These are phyloP conservation scores for Catagonus wagneri DNA, from an alignment of 2,113 vertebrate genomes.

Conservation along the genomic window DNA sequence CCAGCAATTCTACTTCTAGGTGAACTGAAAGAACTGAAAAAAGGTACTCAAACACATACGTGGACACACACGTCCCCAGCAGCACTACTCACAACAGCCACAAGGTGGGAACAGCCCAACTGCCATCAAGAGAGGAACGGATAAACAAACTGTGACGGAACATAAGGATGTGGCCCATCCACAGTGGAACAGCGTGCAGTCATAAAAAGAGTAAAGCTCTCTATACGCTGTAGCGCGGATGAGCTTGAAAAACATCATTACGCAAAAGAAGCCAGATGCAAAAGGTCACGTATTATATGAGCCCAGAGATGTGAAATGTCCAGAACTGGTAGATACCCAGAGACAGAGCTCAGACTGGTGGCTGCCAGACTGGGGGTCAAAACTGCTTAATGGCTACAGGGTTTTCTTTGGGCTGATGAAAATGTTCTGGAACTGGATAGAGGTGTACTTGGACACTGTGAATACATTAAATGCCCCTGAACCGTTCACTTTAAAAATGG, in stretches of 20 bases:
- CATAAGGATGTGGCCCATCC: too few relatives aligned
- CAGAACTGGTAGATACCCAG: not conserved
- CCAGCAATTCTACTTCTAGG: not conserved
- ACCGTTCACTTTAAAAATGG: slow-evolving; percentile 27
- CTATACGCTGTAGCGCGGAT: not conserved
- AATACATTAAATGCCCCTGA: not conserved
- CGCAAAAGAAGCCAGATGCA: not conserved
- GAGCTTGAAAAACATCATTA: not conserved
- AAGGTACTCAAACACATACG: not conserved
- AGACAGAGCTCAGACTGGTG: not conserved
- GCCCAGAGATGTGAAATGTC: not conserved
- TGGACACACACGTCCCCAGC: not conserved
- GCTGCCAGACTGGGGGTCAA: too few relatives aligned
- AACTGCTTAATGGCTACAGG: not conserved
- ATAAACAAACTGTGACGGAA: not conserved
- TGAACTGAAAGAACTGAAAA: not conserved
- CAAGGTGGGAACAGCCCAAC: not conserved
- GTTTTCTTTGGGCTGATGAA: not conserved
- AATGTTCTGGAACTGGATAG: not conserved
- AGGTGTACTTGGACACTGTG: not conserved
- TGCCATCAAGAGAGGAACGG: not conserved
- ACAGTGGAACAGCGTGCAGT: not conserved
- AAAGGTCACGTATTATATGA: not conserved
- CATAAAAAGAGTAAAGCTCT: not conserved
- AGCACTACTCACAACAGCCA: not conserved